These are phyloP conservation scores for Nasonia oneida DNA, from an alignment of 2,888 invertebrate genomes.

Conservation along the genomic window DNA sequence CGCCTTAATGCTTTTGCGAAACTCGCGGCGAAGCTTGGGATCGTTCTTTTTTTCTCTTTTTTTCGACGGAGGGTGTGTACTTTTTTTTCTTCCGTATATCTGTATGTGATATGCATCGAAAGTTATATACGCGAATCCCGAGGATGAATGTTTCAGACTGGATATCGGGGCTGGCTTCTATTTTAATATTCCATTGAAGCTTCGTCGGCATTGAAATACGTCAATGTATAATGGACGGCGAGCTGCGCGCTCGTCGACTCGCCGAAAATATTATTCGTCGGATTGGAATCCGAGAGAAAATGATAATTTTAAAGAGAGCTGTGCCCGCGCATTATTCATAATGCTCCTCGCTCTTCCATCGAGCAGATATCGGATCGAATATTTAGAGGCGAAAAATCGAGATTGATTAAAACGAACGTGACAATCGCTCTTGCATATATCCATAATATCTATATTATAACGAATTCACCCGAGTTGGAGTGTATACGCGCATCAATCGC, in stretches of 20 bases:
- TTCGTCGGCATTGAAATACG: no score
- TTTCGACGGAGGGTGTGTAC: no score
- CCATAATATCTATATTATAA: no score
- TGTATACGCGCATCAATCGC: neutral
- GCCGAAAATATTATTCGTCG: neutral
- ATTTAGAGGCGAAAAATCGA: neutral
- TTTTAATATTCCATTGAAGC: no score
- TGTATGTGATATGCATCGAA: no score
- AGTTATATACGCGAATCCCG: no score
- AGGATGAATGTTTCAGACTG: neutral
- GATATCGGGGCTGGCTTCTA: neutral
- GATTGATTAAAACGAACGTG: neutral
- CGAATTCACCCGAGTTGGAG: no score
- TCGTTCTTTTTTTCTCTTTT: neutral
- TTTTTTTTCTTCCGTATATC: no score
- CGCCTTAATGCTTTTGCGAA: conserved; percentile 1
- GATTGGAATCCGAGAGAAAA: neutral
- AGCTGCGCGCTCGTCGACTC: neutral
- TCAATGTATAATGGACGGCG: no score
- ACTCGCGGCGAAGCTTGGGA: neutral
- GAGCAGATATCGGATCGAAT: neutral
- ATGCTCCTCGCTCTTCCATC: no score
- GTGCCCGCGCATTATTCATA: neutral
- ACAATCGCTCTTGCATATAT: neutral
- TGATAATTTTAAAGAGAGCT: neutral